Evolutionary conservation across 1,140 invertebrate species (phyloP).

Genomic region (Cataglyphis hispanica): DNA sequence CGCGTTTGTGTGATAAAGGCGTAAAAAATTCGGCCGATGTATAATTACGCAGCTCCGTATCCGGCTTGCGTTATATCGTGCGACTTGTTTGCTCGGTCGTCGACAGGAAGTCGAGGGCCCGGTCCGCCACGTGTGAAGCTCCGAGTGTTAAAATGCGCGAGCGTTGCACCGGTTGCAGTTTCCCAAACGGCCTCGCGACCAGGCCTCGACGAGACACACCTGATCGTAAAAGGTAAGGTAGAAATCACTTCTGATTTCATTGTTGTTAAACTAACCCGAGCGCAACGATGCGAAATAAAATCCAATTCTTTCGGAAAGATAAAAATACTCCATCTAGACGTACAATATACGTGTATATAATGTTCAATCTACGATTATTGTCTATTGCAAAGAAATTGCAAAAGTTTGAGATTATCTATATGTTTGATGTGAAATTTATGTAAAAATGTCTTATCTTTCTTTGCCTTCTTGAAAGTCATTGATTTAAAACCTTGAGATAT

Average conservation of each 20-base stretch:
- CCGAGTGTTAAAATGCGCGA: conserved; percentile 32
- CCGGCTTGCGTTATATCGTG: conserved; percentile 52
- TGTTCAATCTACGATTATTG: background rate
- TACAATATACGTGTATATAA: background rate
- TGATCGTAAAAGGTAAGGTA: conserved; percentile 18
- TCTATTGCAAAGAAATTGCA: background rate
- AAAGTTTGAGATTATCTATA: background rate
- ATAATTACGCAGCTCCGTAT: conserved; percentile 38
- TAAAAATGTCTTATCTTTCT: too few relatives aligned
- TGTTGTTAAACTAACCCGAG: background rate
- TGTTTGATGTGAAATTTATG: background rate
- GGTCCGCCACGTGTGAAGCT: conserved; percentile 40
- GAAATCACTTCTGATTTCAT: conserved; percentile 14
- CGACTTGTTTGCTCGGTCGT: conserved; percentile 25
- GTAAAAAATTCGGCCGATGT: conserved; percentile 10
- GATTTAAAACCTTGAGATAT: background rate
- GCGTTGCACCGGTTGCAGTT: conserved; percentile 22
- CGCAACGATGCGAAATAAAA: background rate
- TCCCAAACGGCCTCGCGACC: conserved; percentile 25
- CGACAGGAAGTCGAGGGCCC: conserved; percentile 42
- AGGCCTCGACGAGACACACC: background rate
- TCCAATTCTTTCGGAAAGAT: background rate
- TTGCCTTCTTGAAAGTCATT: background rate
- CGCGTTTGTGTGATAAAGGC: conserved; percentile 21
- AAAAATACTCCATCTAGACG: background rate